phyloP scores from a whole-genome alignment of 2,797 vertebrate species.

The Champsocephalus gunnari region DNA sequence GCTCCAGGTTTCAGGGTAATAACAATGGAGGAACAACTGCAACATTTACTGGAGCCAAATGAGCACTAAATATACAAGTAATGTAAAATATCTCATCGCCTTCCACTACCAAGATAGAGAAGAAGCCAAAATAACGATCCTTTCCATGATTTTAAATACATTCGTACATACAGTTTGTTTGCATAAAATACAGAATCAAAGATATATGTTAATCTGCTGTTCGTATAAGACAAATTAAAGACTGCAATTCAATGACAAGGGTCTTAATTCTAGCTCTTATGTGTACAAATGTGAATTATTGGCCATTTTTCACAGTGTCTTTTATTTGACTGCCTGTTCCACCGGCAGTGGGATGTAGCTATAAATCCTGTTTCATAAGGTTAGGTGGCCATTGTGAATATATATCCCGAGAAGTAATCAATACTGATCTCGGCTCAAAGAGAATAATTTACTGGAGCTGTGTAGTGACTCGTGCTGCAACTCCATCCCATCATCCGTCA shows the following conservation, averaged over 20 bases:
- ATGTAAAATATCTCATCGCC: background rate
- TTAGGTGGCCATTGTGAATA: slow-evolving; percentile 36
- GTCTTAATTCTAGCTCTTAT: background rate
- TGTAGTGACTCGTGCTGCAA: slow-evolving; percentile 19
- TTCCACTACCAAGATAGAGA: background rate
- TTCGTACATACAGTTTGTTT: background rate
- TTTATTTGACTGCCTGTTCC: slow-evolving; percentile 16
- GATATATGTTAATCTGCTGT: background rate
- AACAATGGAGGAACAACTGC: slow-evolving; percentile 2
- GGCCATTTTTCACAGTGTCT: background rate
- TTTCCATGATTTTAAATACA: background rate
- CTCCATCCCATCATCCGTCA: slow-evolving; percentile 17
- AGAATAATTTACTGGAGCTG: slow-evolving; percentile 38
- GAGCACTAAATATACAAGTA: background rate
- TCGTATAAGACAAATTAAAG: background rate
- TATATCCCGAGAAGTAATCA: slow-evolving; percentile 51
- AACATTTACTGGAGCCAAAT: slow-evolving; percentile 2
- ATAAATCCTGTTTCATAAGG: slow-evolving; percentile 37
- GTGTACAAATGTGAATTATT: slow-evolving; percentile 14
- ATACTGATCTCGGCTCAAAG: slow-evolving; percentile 45
- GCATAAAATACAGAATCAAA: background rate
- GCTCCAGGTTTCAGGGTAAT: slow-evolving; percentile 29
- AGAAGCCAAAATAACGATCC: background rate
- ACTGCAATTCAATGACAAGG: background rate
- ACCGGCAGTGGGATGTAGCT: background rate